Evolutionary conservation across 2,888 invertebrate genomes (phyloP).

Genomic region (Esperia sulphurella): DNA sequence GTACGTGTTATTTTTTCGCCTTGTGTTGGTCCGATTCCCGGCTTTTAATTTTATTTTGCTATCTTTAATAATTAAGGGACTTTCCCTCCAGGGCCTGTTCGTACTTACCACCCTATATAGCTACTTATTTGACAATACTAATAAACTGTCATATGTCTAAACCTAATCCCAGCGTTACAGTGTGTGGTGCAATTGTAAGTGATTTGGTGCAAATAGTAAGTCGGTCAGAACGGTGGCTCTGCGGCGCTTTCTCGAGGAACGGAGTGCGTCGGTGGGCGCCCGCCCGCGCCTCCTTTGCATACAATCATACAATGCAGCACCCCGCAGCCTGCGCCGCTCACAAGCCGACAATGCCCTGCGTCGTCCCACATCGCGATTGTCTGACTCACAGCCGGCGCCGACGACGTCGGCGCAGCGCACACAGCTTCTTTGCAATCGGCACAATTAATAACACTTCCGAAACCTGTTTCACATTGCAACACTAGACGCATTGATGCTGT

Average conservation of each 20-base stretch:
- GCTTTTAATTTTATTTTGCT: no score
- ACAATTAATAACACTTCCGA: constrained; percentile 59
- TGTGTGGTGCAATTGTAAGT: neutral
- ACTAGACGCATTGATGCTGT: constrained; percentile 1
- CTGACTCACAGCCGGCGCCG: constrained; percentile 63
- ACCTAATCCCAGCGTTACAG: no score
- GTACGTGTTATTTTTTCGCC: no score
- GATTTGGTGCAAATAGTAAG: constrained; percentile 7
- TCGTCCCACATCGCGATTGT: constrained; percentile 69
- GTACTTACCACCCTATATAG: no score
- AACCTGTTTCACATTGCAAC: constrained; percentile 30
- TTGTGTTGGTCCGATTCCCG: no score
- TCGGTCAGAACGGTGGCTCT: constrained; percentile 10
- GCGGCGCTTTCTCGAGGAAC: constrained; percentile 51
- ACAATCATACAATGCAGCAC: constrained; percentile 63
- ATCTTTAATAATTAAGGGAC: no score
- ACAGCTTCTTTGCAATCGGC: constrained; percentile 66
- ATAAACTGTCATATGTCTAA: no score
- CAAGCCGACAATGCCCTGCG: constrained; percentile 38
- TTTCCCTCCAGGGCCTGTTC: no score
- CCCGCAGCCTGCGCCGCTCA: constrained; percentile 24
- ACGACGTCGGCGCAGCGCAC: constrained; percentile 46
- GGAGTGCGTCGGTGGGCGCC: constrained; percentile 49
- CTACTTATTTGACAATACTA: no score
- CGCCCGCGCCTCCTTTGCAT: constrained; percentile 73